These are phyloP conservation scores for Steinernema carpocapsae DNA, from an alignment of 2,888 invertebrate species.

Conservation along the genomic window DNA sequence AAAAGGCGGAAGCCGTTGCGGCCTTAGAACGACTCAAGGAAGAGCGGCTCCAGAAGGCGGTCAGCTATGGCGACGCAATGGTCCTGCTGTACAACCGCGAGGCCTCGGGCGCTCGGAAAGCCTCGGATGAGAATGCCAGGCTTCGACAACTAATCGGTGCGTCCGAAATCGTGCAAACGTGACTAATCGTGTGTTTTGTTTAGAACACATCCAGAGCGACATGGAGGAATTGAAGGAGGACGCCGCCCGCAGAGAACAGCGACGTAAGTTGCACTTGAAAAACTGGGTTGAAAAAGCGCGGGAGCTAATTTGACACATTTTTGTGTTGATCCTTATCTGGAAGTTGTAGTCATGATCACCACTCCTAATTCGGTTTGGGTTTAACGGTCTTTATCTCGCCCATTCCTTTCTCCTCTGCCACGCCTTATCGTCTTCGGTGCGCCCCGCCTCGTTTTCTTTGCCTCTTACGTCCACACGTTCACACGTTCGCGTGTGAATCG, in stretches of 20 bases:
- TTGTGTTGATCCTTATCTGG: not conserved
- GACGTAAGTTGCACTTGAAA: not conserved
- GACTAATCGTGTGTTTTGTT: not conserved
- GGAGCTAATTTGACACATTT: constrained; percentile 11
- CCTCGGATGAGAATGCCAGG: not conserved
- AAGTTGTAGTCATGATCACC: not conserved
- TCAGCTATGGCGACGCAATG: constrained; percentile 19
- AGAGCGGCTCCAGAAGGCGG: not conserved
- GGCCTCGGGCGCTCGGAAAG: not conserved
- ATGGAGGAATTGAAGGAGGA: not conserved
- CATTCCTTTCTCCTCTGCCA: not conserved
- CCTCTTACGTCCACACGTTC: not conserved
- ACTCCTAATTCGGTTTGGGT: constrained; percentile 1
- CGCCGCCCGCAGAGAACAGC: not conserved
- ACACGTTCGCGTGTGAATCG: not conserved
- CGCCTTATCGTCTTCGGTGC: constrained; percentile 3
- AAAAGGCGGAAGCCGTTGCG: not conserved
- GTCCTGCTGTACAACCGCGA: constrained; percentile 22
- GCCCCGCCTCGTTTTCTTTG: not conserved
- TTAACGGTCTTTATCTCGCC: constrained; percentile 5
- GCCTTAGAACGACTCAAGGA: not conserved
- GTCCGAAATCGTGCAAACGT: not conserved
- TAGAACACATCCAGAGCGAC: not conserved
- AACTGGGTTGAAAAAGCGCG: constrained; percentile 7
- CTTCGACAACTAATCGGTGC: not conserved